Evolutionary conservation across 2,113 vertebrate genomes (phyloP), one percentile per base, ranked within the genome.

Genomic region (Epinephelus fuscoguttatus): DNA sequence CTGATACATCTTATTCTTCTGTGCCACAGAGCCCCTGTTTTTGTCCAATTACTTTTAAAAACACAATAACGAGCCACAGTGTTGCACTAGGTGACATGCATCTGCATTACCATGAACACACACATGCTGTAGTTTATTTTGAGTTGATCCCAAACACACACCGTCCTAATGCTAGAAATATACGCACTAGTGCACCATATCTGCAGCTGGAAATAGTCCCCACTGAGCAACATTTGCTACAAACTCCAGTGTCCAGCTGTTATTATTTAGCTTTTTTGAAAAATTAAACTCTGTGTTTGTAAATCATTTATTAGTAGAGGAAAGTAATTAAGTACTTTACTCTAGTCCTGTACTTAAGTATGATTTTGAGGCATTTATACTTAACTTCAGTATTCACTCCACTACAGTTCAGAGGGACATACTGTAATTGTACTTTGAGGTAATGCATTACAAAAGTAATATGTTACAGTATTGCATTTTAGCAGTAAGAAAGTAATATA

Each of bases 191-290:
- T 19, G 49, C 64, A 70, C 18, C 59, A 59, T 47, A 23, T 45
- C 15, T 70, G 57, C 27, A 72, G 11, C 75, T 69, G 0, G 30
- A 80, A 75, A 63, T 21, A 60, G 4, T 84, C 33, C 25, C 37
- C 21, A 67, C 6, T 74, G 27, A 23, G 11, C n/a, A 17, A 62
- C 1, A 19, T 50, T 62, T 49, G 57, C 18, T 50, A 50, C 18
- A 56, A 61, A 71, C 21, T 25, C 21, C 23, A 19, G 42, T 19
- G 45, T 47, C 45, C 45, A 47, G 45, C 33, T 37, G 33, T 37
- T 37, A 37, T 37, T 37, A 14, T 73, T 40, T 27, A 23, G 30
- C 2, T 11, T 27, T 53, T 45, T 18, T 17, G 23, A 53, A 53
- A 47, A 27, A n/a, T 21, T 0, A 12, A 66, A 47, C 13, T 12